Base-by-base conservation (phyloP, 1,140 invertebrate species). In the Brachionus koreanus region DNA sequence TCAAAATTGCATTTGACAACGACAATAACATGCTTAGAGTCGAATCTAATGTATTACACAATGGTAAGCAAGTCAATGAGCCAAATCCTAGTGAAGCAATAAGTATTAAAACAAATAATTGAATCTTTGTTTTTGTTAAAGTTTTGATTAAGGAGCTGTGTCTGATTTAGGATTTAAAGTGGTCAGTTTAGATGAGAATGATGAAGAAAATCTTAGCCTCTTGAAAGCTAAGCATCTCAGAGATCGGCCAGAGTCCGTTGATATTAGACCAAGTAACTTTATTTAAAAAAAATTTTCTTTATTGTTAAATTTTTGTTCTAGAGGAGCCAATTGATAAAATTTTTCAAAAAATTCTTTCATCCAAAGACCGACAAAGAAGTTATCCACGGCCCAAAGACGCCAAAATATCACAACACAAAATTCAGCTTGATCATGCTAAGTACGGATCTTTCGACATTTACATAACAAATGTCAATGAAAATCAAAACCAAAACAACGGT, bases 401-500 rank as follows among this genome's bases (percentile, higher is more conserved):
- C n/a, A 74, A 29, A 46, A 10, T 69, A 39, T 69, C 65, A 0
- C 13, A 74, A 2, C 69, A 74, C 16, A 74, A 74, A 43, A 74
- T 74, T 46, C 76, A 61, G 19, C 33, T 61, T 19, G 76, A 79
- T 42, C 39, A 39, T 39, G 76, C 76, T 29, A 79, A 79, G 39
- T 79, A 79, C 39, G 76, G 76, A 33, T 79, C 76, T 23, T 79
- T 79, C 23, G 76, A 79, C 39, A 79, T 79, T 10, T 79, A 61
- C 76, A 61, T 79, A 9, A 79, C 76, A 16, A 79, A 79, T 43
- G 39, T 79, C 3, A 79, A 79, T 35, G 76, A 79, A 79, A 79
- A 79, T 43, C 12, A 29, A 9, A 79, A 79, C 76, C 37, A 61
- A 7, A 79, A 79, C 49, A 61, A 57, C 25, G 65, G 35, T 1